Percentiles rank a stretch among this genome's conserved stretches.
Evolutionary conservation across 2,888 invertebrate genomes (phyloP).

Genomic region (Ashinkailepas kermadecensis): DNA sequence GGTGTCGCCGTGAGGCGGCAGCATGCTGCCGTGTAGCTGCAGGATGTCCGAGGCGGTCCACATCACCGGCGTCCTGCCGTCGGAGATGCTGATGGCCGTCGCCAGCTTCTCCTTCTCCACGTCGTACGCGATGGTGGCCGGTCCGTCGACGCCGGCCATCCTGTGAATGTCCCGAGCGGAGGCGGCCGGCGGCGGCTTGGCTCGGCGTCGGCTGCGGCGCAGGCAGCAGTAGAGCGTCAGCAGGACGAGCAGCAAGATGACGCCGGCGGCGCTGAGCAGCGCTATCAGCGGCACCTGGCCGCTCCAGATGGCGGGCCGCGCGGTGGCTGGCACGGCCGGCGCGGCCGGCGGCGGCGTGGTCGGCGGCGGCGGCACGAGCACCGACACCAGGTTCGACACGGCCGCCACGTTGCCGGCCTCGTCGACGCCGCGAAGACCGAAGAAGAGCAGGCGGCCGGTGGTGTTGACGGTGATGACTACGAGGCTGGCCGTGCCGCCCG

Average conservation of each 20-base stretch:
- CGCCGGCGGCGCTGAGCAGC: constrained; percentile 29
- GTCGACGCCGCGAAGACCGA: constrained; percentile 49
- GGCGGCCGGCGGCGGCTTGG: constrained; percentile 26
- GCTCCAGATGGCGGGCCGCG: neutral
- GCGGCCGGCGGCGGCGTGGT: constrained; percentile 44
- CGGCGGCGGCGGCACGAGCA: constrained; percentile 48
- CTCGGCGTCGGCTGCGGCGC: constrained; percentile 29
- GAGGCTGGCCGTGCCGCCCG: constrained; percentile 37
- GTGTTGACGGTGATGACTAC: constrained; percentile 48
- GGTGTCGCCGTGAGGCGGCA: neutral
- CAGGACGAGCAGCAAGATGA: constrained; percentile 29
- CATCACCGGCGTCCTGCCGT: constrained; percentile 14
- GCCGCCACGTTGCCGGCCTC: constrained; percentile 43
- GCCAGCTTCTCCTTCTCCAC: constrained; percentile 1
- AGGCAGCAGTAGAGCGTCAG: constrained; percentile 30
- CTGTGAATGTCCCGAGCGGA: neutral
- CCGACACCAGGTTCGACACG: constrained; percentile 50
- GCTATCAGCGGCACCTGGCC: constrained; percentile 30
- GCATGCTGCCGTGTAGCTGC: neutral
- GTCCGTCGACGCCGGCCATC: neutral
- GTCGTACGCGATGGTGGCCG: constrained; percentile 2
- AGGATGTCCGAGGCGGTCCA: constrained; percentile 17
- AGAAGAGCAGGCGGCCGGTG: constrained; percentile 48
- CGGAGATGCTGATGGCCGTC: neutral
- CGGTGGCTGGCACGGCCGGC: constrained; percentile 37